Conservation (phyloP, 1,140 invertebrate genomes). For the Drosophila setifemur region DNA sequence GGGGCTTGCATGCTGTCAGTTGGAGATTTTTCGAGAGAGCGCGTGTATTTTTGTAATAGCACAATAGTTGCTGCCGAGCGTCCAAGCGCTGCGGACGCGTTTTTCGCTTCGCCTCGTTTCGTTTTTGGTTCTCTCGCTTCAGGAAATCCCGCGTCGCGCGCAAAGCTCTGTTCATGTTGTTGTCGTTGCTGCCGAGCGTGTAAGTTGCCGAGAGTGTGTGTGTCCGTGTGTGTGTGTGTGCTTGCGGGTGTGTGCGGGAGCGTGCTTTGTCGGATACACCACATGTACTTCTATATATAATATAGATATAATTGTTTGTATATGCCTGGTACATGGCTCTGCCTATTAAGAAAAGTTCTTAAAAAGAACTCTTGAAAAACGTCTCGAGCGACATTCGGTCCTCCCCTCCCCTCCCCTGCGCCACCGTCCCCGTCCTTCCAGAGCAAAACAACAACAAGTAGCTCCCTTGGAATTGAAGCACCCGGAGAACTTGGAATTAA, state of each 20-base stretch:
- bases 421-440: not conserved
- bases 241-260: slow-evolving; percentile 20
- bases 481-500: not conserved
- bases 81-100: slow-evolving; percentile 56
- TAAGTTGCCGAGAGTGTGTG: slow-evolving; percentile 16
- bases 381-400: not conserved
- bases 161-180: slow-evolving; percentile 44
- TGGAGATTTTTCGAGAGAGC: slow-evolving; percentile 11
- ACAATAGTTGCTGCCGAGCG: slow-evolving; percentile 67
- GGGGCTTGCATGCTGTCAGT: slow-evolving; percentile 10
- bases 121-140: slow-evolving; percentile 10
- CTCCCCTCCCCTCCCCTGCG: not conserved
- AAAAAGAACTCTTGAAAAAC: slow-evolving; percentile 11
- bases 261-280: slow-evolving; percentile 41
- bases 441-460: slow-evolving; percentile 2
- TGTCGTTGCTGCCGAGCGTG: slow-evolving; percentile 41
- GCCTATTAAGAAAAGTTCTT: slow-evolving; percentile 38
- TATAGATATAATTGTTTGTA: not conserved
- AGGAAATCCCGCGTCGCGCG: slow-evolving; percentile 11
- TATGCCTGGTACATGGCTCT: slow-evolving; percentile 5
- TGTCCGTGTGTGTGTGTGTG: slow-evolving; percentile 31
- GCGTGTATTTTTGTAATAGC: slow-evolving; percentile 49
- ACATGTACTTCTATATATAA: slow-evolving; percentile 5
- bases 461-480: not conserved
- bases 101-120: slow-evolving; percentile 20